phyloP scores from a whole-genome alignment of 2,113 vertebrate species.

The Melanerpes aurifrons region DNA sequence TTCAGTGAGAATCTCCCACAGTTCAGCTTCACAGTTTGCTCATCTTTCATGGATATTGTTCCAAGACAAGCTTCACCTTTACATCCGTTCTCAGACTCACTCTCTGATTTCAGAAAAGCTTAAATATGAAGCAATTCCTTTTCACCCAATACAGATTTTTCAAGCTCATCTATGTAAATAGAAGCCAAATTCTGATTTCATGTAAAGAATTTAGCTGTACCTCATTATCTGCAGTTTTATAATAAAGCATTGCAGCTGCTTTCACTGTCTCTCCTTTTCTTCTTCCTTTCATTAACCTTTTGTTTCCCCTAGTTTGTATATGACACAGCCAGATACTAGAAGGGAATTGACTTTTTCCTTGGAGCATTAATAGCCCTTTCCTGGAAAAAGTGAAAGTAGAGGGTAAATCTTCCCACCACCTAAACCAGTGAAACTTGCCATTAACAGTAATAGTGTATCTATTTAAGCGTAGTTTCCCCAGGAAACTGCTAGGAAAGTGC shows the following conservation, averaged over 20 bases:
- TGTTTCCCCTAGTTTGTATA: neutral
- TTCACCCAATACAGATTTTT: neutral
- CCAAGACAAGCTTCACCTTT: neutral
- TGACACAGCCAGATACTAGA: neutral
- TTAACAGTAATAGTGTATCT: neutral
- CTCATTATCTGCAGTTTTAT: neutral
- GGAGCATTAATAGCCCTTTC: neutral
- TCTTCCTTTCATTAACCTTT: neutral
- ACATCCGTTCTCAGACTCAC: neutral
- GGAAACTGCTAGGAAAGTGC: neutral
- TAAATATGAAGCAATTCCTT: neutral
- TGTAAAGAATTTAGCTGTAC: neutral
- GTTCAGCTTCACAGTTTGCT: neutral
- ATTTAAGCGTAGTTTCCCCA: neutral
- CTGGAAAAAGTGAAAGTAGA: neutral
- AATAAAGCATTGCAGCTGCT: neutral
- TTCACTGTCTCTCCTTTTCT: neutral
- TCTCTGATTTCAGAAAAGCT: neutral
- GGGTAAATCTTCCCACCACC: neutral
- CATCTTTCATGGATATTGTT: neutral
- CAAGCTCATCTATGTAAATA: neutral
- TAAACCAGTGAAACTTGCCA: neutral
- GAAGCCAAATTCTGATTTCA: neutral
- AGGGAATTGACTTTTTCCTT: neutral
- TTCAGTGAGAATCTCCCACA: neutral